Evolutionary conservation across 2,113 vertebrate genomes (phyloP), one percentile per base, ranked within the genome.

Genomic region (Ifrita kowaldi): DNA sequence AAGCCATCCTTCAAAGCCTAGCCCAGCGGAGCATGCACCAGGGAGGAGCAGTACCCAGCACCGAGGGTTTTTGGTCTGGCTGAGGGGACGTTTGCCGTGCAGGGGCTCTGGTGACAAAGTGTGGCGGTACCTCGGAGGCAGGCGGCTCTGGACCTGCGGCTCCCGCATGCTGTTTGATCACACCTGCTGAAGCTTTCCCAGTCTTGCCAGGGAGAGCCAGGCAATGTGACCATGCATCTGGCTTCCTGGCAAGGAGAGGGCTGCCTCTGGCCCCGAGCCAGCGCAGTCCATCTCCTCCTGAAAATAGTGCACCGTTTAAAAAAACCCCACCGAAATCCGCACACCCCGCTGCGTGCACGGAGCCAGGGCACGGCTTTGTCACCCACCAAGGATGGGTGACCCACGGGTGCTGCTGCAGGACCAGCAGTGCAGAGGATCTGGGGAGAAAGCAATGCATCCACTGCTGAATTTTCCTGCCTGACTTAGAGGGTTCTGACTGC

Each of bases 211-310:
- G 84, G 93, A 96, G 73, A 96, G 96, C 90, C 95, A 83, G 97
- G 97, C 96, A 97, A 97, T 92, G 93, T 92, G 96, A 96, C 96
- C 91, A 91, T 95, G 95, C 97, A 97, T 97, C 97, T 97, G 97
- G 97, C 96, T 97, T 90, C 89, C 97, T 97, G 97, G 97, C 97
- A 97, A 89, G 52, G 68, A 95, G 50, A 94, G 42, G 60, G 55
- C 71, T 96, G 97, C 91, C 82, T 77, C 93, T 97, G 97, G 97
- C 95, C 44, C 47, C 0, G 0, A 0, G 93, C 97, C 97, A 97
- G 76, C 5, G 0, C 89, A 67, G 87, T 94, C 96, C 97, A 94
- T 95, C 92, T 95, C 92, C 93, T 97, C 93, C 95, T 80, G 92
- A 95, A 95, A 95, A 95, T 33, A 92, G 77, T 26, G 87, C 74